Conservation (phyloP, 2,888 invertebrate genomes). For the Elysia crispata region DNA sequence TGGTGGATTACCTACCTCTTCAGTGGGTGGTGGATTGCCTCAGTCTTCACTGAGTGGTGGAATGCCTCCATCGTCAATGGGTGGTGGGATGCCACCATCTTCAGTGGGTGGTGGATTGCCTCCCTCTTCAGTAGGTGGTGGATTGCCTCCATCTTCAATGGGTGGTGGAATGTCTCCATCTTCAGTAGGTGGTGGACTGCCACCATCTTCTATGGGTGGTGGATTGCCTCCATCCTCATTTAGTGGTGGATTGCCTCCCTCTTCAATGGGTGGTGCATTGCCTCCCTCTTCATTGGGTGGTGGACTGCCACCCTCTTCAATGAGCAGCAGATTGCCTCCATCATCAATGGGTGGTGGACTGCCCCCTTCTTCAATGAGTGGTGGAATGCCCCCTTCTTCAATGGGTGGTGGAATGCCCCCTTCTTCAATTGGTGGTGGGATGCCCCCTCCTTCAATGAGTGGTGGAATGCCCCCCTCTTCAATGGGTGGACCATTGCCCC, state of each 20-base stretch:
- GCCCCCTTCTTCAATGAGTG: conserved; percentile 37
- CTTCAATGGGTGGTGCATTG: conserved; percentile 37
- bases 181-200: conserved; percentile 46
- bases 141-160: conserved; percentile 12
- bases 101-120: conserved; percentile 49
- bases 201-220: conserved; percentile 18
- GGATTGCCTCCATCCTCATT: background rate
- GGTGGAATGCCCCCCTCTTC: conserved; percentile 30
- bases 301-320: conserved; percentile 27
- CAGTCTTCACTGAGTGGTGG: conserved; percentile 48
- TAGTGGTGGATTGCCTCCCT: conserved; percentile 44
- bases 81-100: conserved; percentile 50
- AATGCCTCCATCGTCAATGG: conserved; percentile 47
- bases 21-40: conserved; percentile 36
- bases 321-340: conserved; percentile 9
- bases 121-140: conserved; percentile 43
- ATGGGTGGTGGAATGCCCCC: conserved; percentile 33
- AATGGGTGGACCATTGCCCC: conserved; percentile 40
- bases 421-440: conserved; percentile 19
- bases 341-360: conserved; percentile 45
- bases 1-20: conserved; percentile 39
- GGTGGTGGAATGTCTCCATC: conserved; percentile 44
- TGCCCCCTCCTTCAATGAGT: conserved; percentile 29
- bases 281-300: conserved; percentile 46
- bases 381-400: conserved; percentile 34